A percentile compares a stretch with the other conserved stretches of the same genome.
These are phyloP conservation scores for Gallinago paraguaiae DNA, from an alignment of 2,113 vertebrate species.

Conservation along the genomic window DNA sequence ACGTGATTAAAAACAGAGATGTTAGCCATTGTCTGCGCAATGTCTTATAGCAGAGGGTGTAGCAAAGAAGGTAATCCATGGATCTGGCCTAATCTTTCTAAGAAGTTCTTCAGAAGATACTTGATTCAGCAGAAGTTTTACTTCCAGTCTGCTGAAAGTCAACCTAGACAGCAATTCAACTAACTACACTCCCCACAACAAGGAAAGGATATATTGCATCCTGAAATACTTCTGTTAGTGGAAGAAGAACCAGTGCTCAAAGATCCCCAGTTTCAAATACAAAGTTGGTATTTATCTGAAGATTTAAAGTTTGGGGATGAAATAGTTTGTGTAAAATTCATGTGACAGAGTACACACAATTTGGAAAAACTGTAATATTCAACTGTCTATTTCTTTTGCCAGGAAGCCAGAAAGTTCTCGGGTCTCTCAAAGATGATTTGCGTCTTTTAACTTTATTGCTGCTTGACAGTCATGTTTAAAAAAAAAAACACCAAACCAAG, in stretches of 20 bases:
- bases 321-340: neutral
- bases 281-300: neutral
- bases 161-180: neutral
- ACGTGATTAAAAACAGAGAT: neutral
- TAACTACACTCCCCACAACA: fast-evolving
- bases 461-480: neutral
- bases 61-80: neutral
- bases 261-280: neutral
- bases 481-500: neutral
- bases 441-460: neutral
- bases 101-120: neutral
- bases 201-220: neutral
- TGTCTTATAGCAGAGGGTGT: fast-evolving
- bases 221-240: neutral
- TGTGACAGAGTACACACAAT: neutral
- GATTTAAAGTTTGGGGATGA: neutral
- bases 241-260: neutral
- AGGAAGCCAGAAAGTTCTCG: neutral
- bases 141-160: neutral
- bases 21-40: neutral
- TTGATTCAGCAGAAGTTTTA: neutral
- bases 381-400: neutral
- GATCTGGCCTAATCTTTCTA: neutral
- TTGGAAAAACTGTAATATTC: neutral
- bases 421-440: neutral